phyloP scores from a whole-genome alignment of 2,113 vertebrate species.

The Otocyon megalotis region DNA sequence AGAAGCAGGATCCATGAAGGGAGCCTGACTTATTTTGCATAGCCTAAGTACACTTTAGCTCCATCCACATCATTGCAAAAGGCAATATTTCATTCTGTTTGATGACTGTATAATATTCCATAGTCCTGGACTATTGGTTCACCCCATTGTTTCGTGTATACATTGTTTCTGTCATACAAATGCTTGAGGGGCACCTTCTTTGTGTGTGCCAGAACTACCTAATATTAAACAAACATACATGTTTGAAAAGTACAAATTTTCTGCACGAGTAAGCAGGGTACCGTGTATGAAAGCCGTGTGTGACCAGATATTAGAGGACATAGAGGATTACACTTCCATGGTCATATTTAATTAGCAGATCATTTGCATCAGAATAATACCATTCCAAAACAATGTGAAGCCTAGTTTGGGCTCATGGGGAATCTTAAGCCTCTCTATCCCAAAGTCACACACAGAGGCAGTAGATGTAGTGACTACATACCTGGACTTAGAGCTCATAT shows the following conservation, averaged over 20 bases:
- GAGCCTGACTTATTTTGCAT: background rate
- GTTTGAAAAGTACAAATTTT: background rate
- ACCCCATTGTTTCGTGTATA: background rate
- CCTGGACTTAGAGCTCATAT: background rate
- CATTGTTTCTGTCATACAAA: background rate
- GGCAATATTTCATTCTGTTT: background rate
- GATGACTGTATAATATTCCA: background rate
- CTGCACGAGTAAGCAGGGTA: background rate
- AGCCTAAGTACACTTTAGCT: background rate
- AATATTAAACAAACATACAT: conserved; percentile 1
- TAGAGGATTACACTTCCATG: background rate
- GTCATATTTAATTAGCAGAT: background rate
- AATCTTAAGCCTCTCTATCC: background rate
- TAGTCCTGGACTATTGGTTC: background rate
- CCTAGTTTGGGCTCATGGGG: background rate
- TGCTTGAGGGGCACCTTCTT: background rate
- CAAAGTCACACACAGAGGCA: background rate
- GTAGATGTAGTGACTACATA: background rate
- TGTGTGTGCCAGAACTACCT: background rate
- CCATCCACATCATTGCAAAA: background rate
- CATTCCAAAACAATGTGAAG: background rate
- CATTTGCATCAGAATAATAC: background rate
- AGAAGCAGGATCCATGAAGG: no score
- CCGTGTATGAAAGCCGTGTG: background rate
- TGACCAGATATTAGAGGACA: background rate